Percentiles rank a stretch among this genome's conserved stretches.
phyloP scores from a whole-genome alignment of 2,888 invertebrate genomes.

The Trachelus iudaicus region DNA sequence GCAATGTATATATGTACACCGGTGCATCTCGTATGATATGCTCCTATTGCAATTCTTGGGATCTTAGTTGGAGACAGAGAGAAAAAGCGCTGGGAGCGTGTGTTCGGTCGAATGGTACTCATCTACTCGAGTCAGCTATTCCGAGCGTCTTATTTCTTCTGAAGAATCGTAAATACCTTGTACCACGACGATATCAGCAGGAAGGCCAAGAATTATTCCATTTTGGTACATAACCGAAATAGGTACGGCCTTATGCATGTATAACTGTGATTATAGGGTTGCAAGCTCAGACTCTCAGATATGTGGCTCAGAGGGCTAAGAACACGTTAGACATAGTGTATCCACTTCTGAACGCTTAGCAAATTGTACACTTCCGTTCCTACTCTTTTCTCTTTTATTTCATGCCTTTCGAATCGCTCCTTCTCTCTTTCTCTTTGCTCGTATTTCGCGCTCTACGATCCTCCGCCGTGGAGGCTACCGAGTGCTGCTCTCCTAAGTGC shows the following conservation, averaged over 20 bases:
- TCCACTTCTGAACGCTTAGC: background rate
- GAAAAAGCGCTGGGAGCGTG: background rate
- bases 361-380: background rate
- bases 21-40: background rate
- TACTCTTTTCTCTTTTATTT: background rate
- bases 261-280: background rate
- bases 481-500: conserved; percentile 7
- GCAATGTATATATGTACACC: background rate
- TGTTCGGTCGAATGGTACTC: background rate
- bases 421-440: background rate
- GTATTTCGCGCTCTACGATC: background rate
- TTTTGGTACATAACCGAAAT: background rate
- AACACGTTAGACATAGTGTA: background rate
- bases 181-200: background rate
- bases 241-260: background rate
- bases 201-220: background rate
- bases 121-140: background rate
- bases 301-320: background rate
- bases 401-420: background rate
- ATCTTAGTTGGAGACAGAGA: background rate
- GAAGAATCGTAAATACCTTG: background rate
- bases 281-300: background rate
- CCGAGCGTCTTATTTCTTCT: background rate
- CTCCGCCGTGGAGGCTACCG: background rate
- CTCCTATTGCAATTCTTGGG: background rate